Percentiles rank a stretch among this genome's conserved stretches.
phyloP scores from a whole-genome alignment of 2,888 invertebrate species.

The Aethes cnicana region DNA sequence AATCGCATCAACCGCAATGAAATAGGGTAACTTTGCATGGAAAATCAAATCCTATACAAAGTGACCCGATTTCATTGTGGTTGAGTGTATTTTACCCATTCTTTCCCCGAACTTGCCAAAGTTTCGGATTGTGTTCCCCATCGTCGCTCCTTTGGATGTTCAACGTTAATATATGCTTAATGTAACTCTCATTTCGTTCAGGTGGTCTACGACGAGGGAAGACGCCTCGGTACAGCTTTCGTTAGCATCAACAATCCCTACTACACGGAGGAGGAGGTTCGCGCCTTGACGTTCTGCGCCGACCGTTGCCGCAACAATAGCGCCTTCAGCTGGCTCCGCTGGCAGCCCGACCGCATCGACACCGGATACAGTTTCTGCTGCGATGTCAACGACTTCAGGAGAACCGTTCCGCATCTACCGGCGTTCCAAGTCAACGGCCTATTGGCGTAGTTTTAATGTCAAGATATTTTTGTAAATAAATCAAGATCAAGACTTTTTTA shows the following conservation, averaged over 20 bases:
- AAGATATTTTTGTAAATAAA: background rate
- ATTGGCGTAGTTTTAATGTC: slow-evolving; percentile 42
- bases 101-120: too few relatives aligned
- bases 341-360: slow-evolving; percentile 74
- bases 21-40: too few relatives aligned
- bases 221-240: slow-evolving; percentile 80
- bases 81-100: too few relatives aligned
- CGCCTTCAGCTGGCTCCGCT: slow-evolving; percentile 83
- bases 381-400: slow-evolving; percentile 79
- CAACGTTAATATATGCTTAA: too few relatives aligned
- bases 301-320: slow-evolving; percentile 80
- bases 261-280: slow-evolving; percentile 62
- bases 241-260: slow-evolving; percentile 85
- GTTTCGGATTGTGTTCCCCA: too few relatives aligned
- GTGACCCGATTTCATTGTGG: too few relatives aligned
- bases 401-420: slow-evolving; percentile 79
- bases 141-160: too few relatives aligned
- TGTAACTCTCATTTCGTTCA: too few relatives aligned
- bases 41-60: too few relatives aligned
- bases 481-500: background rate
- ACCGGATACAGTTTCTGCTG: slow-evolving; percentile 85
- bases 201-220: slow-evolving; percentile 79
- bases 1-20: too few relatives aligned
- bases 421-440: slow-evolving; percentile 70
- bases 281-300: slow-evolving; percentile 73